Evolutionary conservation across 1,140 invertebrate genomes (phyloP).

Genomic region (Camponotus pennsylvanicus): DNA sequence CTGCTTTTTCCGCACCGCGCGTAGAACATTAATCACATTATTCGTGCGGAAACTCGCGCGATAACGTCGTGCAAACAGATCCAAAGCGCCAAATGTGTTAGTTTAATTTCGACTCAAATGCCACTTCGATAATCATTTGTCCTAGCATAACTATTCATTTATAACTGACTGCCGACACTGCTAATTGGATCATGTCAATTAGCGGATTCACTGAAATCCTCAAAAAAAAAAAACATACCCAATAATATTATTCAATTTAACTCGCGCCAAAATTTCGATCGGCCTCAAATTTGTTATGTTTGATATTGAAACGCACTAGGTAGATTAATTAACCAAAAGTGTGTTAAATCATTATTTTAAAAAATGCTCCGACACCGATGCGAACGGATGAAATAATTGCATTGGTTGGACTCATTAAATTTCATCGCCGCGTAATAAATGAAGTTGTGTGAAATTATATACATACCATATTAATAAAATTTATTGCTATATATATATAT

Average conservation of each 20-base stretch:
- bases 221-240: slow-evolving; percentile 24
- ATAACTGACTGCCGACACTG: slow-evolving; percentile 18
- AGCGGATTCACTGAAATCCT: slow-evolving; percentile 19
- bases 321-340: slow-evolving; percentile 64
- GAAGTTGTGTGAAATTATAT: slow-evolving; percentile 34
- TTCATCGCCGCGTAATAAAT: slow-evolving; percentile 29
- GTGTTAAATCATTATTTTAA: slow-evolving; percentile 67
- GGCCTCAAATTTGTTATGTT: slow-evolving; percentile 5
- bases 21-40: slow-evolving; percentile 63
- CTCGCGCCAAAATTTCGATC: background rate
- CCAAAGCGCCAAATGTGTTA: slow-evolving; percentile 53
- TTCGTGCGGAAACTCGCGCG: slow-evolving; percentile 53
- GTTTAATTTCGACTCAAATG: slow-evolving; percentile 58
- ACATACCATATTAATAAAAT: slow-evolving; percentile 48
- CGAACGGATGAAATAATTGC: slow-evolving; percentile 61
- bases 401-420: slow-evolving; percentile 62
- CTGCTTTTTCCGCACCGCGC: slow-evolving; percentile 37
- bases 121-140: slow-evolving; percentile 47
- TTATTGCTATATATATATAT: slow-evolving; percentile 4
- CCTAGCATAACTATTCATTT: slow-evolving; percentile 50
- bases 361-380: slow-evolving; percentile 7
- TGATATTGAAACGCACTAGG: background rate
- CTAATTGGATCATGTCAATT: slow-evolving; percentile 63
- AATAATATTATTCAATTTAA: background rate
- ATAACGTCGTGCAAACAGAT: slow-evolving; percentile 55